Evolutionary conservation across 2,113 vertebrate genomes (phyloP).

Genomic region (Podilymbus podiceps): DNA sequence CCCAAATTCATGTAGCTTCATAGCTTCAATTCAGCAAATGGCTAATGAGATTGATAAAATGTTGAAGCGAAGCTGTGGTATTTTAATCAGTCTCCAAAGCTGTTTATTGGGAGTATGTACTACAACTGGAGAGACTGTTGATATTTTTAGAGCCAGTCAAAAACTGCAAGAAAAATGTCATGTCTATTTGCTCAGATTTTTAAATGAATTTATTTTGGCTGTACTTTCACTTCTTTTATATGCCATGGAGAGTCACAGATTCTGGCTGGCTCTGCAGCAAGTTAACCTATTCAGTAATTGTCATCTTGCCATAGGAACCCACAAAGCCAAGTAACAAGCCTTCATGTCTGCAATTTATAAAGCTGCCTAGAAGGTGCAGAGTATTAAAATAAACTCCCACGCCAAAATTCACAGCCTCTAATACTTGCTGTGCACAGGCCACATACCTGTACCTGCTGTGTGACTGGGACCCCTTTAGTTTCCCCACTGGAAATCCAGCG

Average conservation of each 20-base stretch:
- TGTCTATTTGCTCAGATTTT: slow-evolving; percentile 51
- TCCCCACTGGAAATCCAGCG: background rate
- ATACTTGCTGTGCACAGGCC: background rate
- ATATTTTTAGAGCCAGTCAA: slow-evolving; percentile 63
- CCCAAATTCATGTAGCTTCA: background rate
- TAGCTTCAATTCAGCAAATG: slow-evolving; percentile 56
- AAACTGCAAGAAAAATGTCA: slow-evolving; percentile 61
- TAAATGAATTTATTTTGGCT: slow-evolving; percentile 59
- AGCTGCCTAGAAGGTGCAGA: background rate
- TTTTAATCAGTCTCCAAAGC: slow-evolving; percentile 59
- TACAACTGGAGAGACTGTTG: slow-evolving; percentile 42
- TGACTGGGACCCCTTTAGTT: background rate
- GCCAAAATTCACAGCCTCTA: background rate
- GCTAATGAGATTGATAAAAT: slow-evolving; percentile 49
- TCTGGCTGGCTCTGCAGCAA: slow-evolving; percentile 14
- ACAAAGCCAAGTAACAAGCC: background rate
- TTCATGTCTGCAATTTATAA: background rate
- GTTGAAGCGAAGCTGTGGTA: slow-evolving; percentile 21
- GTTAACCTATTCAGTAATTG: slow-evolving; percentile 43
- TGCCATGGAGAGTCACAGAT: slow-evolving; percentile 13
- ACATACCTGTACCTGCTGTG: background rate
- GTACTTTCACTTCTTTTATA: slow-evolving; percentile 31
- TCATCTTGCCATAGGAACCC: slow-evolving; percentile 21
- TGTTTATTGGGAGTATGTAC: slow-evolving; percentile 36
- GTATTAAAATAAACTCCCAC: background rate